Conservation (phyloP, 2,113 vertebrate species). For the Nettapus auritus region DNA sequence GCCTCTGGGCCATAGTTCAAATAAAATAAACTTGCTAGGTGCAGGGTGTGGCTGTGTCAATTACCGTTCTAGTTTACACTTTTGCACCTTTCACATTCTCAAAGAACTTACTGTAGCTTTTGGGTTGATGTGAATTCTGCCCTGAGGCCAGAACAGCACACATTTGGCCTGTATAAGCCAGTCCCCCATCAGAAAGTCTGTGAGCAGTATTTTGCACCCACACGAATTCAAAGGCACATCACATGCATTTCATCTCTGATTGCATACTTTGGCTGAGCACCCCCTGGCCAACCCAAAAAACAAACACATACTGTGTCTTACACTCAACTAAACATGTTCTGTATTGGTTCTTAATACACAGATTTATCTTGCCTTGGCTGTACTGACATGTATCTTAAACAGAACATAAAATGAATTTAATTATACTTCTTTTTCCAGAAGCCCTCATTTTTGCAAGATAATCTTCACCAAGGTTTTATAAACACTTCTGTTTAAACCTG, state of each 20-base stretch:
- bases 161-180: not conserved
- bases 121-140: not conserved
- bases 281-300: not conserved
- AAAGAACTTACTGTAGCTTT: not conserved
- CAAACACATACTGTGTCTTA: not conserved
- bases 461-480: not conserved
- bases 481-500: not conserved
- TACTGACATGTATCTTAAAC: not conserved
- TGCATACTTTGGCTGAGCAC: not conserved
- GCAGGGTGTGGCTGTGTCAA: not conserved
- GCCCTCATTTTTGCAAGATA: not conserved
- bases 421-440: not conserved
- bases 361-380: not conserved
- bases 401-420: conserved; percentile 3
- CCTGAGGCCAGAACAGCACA: not conserved
- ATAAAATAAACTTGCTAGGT: not conserved
- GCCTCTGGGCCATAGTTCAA: not conserved
- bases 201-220: not conserved
- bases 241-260: not conserved
- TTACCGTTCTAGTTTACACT: not conserved
- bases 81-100: not conserved
- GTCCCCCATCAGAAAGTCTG: not conserved
- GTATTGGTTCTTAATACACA: not conserved
- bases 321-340: not conserved
- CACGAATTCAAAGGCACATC: not conserved